A percentile compares a stretch with the other conserved stretches of the same genome.
These are phyloP conservation scores for Crematogaster levior DNA, from an alignment of 2,888 invertebrate species.

Conservation along the genomic window DNA sequence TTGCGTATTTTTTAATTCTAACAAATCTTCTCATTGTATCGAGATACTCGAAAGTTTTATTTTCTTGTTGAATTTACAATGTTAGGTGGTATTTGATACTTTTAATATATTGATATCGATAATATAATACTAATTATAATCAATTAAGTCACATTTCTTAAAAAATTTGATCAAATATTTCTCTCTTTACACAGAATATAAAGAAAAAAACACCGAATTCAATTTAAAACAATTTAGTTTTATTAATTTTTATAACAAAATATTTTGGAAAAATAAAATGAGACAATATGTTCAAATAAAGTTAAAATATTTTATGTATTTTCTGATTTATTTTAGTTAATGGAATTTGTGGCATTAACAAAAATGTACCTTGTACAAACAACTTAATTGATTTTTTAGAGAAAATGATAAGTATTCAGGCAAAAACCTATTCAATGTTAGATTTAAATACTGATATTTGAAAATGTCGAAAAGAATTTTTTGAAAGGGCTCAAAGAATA, in stretches of 20 bases:
- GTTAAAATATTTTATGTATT: neutral
- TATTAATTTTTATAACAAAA: too few species aligned
- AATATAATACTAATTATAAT: slow-evolving; percentile 10
- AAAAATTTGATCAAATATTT: neutral
- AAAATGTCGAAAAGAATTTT: neutral
- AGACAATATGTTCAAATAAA: neutral
- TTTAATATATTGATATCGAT: neutral
- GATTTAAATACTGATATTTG: neutral
- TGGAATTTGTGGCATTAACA: too few species aligned
- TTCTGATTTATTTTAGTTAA: too few species aligned
- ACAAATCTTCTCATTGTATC: neutral
- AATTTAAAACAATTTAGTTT: neutral
- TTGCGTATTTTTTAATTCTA: neutral
- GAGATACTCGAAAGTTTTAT: neutral
- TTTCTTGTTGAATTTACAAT: neutral
- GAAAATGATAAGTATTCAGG: too few species aligned
- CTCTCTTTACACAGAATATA: neutral
- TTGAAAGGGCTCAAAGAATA: too few species aligned
- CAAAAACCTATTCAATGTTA: neutral
- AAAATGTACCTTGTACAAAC: too few species aligned
- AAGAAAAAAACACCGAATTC: neutral
- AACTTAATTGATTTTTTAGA: too few species aligned
- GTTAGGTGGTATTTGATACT: neutral
- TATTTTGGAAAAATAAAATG: too few species aligned
- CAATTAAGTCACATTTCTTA: neutral